Conservation (phyloP, 1,140 invertebrate species). For the Coenobita brevimanus region DNA sequence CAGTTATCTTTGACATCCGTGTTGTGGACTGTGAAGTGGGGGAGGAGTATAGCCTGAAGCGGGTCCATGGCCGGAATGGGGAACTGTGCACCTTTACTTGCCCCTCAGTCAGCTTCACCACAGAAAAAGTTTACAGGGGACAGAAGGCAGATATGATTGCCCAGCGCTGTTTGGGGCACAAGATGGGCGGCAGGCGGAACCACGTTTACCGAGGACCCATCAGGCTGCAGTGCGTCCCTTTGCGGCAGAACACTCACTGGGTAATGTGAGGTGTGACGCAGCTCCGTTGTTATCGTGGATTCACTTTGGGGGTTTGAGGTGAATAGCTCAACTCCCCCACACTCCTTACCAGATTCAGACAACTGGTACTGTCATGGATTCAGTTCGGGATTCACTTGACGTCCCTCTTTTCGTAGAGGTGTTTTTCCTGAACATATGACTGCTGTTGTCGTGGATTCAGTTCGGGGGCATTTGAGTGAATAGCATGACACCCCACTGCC, state of each 20-base stretch:
- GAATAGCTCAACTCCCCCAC: no score
- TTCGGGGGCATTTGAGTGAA: no score
- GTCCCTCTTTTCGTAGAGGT: no score
- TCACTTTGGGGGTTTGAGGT: background rate
- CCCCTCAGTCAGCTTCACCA: constrained; percentile 70
- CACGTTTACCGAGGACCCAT: constrained; percentile 63
- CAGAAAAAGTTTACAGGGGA: constrained; percentile 71
- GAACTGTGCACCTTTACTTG: constrained; percentile 68
- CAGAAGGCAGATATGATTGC: constrained; percentile 73
- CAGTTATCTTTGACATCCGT: constrained; percentile 71
- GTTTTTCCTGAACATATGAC: no score
- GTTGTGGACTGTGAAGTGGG: constrained; percentile 71
- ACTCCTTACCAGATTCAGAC: no score
- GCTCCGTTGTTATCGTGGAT: background rate
- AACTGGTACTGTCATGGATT: no score
- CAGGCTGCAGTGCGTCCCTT: constrained; percentile 33
- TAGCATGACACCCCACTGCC: no score
- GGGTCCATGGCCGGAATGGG: constrained; percentile 69
- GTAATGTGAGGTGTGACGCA: constrained; percentile 23
- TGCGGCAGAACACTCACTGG: constrained; percentile 35
- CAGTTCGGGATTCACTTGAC: no score
- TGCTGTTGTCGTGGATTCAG: no score
- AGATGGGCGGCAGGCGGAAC: constrained; percentile 44
- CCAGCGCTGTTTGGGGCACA: constrained; percentile 70
- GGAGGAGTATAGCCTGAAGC: constrained; percentile 69